Percentiles rank a stretch among this genome's conserved stretches.
Conservation (phyloP, 2,797 vertebrate species). For the Lepilemur septentrionalis region DNA sequence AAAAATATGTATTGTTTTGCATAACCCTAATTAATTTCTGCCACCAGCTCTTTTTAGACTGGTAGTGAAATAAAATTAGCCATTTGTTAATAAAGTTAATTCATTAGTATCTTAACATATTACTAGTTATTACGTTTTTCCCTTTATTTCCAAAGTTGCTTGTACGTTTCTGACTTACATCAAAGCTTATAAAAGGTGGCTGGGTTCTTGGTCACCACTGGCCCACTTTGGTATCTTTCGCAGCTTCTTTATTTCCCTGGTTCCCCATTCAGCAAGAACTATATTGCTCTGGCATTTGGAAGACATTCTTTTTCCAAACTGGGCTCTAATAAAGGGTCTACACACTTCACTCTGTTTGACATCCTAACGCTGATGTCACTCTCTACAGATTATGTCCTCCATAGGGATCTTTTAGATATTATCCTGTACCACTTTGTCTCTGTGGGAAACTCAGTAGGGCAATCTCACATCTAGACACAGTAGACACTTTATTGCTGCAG, state of each 20-base stretch:
- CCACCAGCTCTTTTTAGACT: neutral
- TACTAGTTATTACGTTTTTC: neutral
- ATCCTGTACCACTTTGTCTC: neutral
- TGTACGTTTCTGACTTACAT: neutral
- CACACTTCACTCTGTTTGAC: neutral
- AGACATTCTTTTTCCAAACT: neutral
- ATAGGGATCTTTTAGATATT: neutral
- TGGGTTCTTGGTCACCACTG: neutral
- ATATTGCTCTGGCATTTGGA: neutral
- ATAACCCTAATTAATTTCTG: neutral
- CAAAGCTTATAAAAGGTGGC: neutral
- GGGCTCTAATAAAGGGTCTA: neutral
- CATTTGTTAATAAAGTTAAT: neutral
- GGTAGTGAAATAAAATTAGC: neutral
- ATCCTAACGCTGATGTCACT: neutral
- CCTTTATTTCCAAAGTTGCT: neutral
- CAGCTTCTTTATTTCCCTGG: neutral
- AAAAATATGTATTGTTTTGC: neutral
- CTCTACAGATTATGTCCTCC: accelerated
- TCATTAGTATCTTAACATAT: neutral
- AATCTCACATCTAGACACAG: neutral
- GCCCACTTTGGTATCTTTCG: neutral
- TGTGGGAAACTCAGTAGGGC: neutral
- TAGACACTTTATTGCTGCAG: neutral
- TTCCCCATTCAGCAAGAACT: neutral